Base-by-base conservation (phyloP, 2,888 invertebrate species). In the Drosophila siamana region DNA sequence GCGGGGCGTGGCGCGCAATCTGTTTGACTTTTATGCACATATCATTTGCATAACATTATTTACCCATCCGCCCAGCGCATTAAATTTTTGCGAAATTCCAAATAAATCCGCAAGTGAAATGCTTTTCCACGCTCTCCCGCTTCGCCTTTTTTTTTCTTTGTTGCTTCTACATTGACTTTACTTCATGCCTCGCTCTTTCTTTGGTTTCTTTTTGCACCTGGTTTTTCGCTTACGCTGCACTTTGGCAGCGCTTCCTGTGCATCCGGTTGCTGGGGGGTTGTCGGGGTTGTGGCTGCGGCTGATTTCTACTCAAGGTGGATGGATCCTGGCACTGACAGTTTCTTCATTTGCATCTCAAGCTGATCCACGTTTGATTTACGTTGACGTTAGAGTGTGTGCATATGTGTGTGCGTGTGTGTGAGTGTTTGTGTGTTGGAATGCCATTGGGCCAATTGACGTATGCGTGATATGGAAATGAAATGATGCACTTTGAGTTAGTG, bases 41-140 rank as follows among this genome's bases (percentile, higher is more conserved):
- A 90, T 90, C 88, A 90, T 90, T 90, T 90, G 89, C 90, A 90
- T 90, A 84, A 89, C 83, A 90, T 90, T 90, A 90, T 89, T 88
- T 88, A 78, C 60, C 62, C 65, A 61, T 63, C 65, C 60, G 71
- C 76, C 79, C 66, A 73, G 69, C 64, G 78, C 80, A 86, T 83
- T 83, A 82, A 80, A 74, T 82, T 78, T 63, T 70, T 38, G 33
- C 33, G 60, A 81, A 77, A 80, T 84, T 75, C 80, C 69, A 73
- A 74, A 79, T 70, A 86, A 84, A 80, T 85, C 82, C 82, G 82
- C 84, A 74, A 78, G 80, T 73, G 68, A 86, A 84, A 86, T 84
- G 78, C 65, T 74, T 78, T 78, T 78, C 74, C 69, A 43, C 57
- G 41, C 48, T 48, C 40, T 40, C 13, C 26, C 13, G 16, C 47